phyloP scores from a whole-genome alignment of 2,888 invertebrate species.

The Trisateles emortualis region DNA sequence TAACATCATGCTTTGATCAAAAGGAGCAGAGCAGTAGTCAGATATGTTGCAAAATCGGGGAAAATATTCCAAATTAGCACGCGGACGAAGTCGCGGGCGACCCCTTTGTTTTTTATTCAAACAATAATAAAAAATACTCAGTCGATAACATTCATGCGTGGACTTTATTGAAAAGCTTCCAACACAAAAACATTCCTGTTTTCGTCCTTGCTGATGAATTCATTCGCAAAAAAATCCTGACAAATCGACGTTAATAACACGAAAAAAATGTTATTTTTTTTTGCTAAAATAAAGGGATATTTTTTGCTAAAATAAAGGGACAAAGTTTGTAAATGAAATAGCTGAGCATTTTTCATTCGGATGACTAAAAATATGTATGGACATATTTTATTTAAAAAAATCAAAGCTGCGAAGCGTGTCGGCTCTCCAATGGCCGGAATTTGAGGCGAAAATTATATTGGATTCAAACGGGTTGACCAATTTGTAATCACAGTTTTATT shows the following conservation, averaged over 20 bases:
- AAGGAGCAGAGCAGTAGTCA: too few species aligned
- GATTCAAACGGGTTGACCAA: slow-evolving; percentile 22
- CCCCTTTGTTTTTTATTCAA: too few species aligned
- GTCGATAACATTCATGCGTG: too few species aligned
- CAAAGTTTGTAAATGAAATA: slow-evolving; percentile 20
- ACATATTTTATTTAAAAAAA: slow-evolving; percentile 27
- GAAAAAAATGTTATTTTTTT: slow-evolving; percentile 6
- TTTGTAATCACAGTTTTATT: slow-evolving; percentile 21
- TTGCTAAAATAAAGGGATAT: slow-evolving; percentile 17
- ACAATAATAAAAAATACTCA: too few species aligned
- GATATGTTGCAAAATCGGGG: too few species aligned
- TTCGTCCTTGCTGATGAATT: neutral
- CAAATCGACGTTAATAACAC: slow-evolving; percentile 17
- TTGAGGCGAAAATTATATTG: slow-evolving; percentile 19
- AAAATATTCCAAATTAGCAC: too few species aligned
- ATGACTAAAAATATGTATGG: slow-evolving; percentile 19
- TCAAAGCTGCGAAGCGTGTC: slow-evolving; percentile 16
- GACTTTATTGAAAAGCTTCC: too few species aligned
- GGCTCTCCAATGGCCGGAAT: slow-evolving; percentile 13
- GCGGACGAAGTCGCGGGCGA: too few species aligned
- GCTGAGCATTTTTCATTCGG: slow-evolving; percentile 11
- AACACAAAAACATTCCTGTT: neutral
- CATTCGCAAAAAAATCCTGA: slow-evolving; percentile 6
- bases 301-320: slow-evolving; percentile 20
- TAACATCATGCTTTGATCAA: too few species aligned